Base-by-base conservation (phyloP, 1,140 invertebrate species). In the Bombus turneri region DNA sequence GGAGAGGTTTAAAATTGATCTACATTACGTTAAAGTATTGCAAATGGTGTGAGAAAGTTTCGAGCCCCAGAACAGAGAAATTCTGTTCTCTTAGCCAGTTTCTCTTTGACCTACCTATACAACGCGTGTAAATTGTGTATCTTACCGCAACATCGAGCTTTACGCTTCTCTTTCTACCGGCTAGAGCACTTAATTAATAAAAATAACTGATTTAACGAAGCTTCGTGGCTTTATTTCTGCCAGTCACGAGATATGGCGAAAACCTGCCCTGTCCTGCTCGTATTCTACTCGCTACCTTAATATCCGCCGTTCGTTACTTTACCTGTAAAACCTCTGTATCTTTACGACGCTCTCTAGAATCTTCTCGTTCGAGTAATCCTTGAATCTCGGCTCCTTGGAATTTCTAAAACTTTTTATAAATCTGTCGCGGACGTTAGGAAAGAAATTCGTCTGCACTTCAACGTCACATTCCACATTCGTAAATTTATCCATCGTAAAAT, bases 281-380 rank as follows among this genome's bases (percentile, higher is more conserved):
- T 41, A 77, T 68, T 47, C 43, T 57, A 31, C 59, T 10, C 22
- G 28, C 59, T 82, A 66, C 31, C 57, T 31, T 68, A 83, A 77
- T 22, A 69, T 53, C 41, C 62, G 53, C 22, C 59, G 41, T 34
- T 39, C 34, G 31, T 73, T 72, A 41, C 47, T 62, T 88, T 91
- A 93, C 94, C 94, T 92, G 84, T 93, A 94, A 91, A 89, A 94
- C 74, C 89, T 93, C 77, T 95, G 94, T 85, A 95, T 95, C 86
- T 92, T 94, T n/a, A 91, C 43, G 13, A 92, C 89, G 37, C 90
- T 89, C n/a, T 91, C 86, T 76, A 91, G 57, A 34, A 76, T 77
- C 69, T n/a, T 71, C 76, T 79, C 85, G 34, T 81, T 59, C 6
- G 72, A 41, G 31, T 64, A n/a, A 25, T 82, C 72, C 28, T 43